phyloP scores from a whole-genome alignment of 2,797 vertebrate genomes.

The Pelochelys cantorii region DNA sequence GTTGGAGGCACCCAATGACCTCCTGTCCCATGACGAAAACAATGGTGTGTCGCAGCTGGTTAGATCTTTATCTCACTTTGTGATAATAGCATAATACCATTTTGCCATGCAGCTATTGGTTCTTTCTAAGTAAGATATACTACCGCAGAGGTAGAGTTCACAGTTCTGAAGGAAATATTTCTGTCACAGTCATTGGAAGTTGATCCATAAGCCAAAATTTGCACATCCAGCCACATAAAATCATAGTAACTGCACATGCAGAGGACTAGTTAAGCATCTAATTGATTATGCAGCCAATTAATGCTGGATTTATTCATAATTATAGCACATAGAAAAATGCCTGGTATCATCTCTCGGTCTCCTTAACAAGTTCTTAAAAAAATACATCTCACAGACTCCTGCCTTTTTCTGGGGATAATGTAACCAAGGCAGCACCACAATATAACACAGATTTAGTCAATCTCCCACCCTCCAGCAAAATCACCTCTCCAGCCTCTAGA shows the following conservation, averaged over 20 bases:
- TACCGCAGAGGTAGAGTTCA: not conserved
- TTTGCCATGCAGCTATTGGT: not conserved
- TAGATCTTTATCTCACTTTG: not conserved
- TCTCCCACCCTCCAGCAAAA: not conserved
- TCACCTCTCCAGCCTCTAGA: not conserved
- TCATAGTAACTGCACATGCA: not conserved
- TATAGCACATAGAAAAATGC: not conserved
- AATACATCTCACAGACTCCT: constrained; percentile 4
- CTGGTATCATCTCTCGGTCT: constrained; percentile 39
- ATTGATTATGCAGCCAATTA: constrained; percentile 33
- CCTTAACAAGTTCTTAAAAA: constrained; percentile 36
- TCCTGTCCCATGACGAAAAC: not conserved
- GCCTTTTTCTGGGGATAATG: not conserved
- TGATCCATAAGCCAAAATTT: constrained; percentile 7
- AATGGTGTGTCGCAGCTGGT: not conserved
- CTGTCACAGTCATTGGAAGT: not conserved
- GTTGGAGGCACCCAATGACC: not conserved
- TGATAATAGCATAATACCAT: not conserved
- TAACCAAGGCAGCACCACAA: not conserved
- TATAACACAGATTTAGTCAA: not conserved
- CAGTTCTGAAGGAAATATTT: not conserved
- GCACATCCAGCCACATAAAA: not conserved
- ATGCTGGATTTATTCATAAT: not conserved
- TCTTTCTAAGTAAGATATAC: not conserved
- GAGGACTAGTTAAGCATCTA: not conserved